phyloP scores from a whole-genome alignment of 2,888 invertebrate genomes.

The Lumbricus terrestris region DNA sequence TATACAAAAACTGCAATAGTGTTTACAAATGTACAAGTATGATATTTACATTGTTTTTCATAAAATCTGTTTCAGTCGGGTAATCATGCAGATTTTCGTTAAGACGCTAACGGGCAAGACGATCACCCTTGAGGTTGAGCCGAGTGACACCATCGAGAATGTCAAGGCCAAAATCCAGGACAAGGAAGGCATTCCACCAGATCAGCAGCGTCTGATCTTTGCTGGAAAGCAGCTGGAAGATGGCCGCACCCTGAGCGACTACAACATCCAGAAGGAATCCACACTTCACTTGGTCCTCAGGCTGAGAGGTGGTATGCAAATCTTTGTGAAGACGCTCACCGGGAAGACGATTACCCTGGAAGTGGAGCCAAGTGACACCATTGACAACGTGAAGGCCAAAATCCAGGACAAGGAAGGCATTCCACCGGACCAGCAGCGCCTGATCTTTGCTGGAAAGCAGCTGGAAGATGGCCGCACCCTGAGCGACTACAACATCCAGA shows the following conservation, averaged over 20 bases:
- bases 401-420: conserved; percentile 49
- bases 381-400: conserved; percentile 81
- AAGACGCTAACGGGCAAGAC: conserved; percentile 43
- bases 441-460: conserved; percentile 90
- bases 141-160: conserved; percentile 69
- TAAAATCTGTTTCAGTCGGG: neutral
- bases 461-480: conserved; percentile 56
- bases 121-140: conserved; percentile 50
- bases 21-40: neutral
- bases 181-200: conserved; percentile 5
- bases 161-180: conserved; percentile 70
- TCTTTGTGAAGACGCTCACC: conserved; percentile 42
- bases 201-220: conserved; percentile 78
- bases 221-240: conserved; percentile 78
- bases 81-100: conserved; percentile 40
- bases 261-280: conserved; percentile 32
- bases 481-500: conserved; percentile 32
- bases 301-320: conserved; percentile 69
- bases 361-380: conserved; percentile 24
- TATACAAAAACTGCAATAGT: no score
- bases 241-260: conserved; percentile 31
- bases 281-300: conserved; percentile 30
- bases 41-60: neutral
- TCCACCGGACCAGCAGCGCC: conserved; percentile 65
- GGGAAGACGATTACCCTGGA: conserved; percentile 53